These are phyloP conservation scores for Pogonus chalceus DNA, from an alignment of 1,140 invertebrate species.

Conservation along the genomic window DNA sequence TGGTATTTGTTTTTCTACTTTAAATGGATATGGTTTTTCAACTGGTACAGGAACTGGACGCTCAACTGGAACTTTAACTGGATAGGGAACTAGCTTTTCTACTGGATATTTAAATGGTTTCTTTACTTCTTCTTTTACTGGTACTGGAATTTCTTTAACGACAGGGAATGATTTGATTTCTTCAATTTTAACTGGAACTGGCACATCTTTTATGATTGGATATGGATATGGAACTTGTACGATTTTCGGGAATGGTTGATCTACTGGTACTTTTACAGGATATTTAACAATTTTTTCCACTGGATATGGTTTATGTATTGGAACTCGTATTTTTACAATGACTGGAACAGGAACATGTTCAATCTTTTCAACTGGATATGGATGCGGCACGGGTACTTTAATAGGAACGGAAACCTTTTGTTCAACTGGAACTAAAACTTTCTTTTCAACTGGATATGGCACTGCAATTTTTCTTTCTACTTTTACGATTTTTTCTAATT, in stretches of 20 bases:
- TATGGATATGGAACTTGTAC: slow-evolving; percentile 33
- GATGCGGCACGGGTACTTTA: slow-evolving; percentile 50
- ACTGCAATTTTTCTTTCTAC: slow-evolving; percentile 34
- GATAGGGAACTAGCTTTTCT: slow-evolving; percentile 34
- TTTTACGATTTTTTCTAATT: neutral
- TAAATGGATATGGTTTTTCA: slow-evolving; percentile 33
- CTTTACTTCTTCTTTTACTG: slow-evolving; percentile 46
- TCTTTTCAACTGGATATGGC: slow-evolving; percentile 38
- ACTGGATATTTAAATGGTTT: slow-evolving; percentile 42
- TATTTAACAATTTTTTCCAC: slow-evolving; percentile 49
- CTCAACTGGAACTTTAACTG: slow-evolving; percentile 45
- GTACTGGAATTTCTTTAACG: slow-evolving; percentile 44
- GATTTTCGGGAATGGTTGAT: slow-evolving; percentile 38
- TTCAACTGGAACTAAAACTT: slow-evolving; percentile 42
- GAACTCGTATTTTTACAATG: slow-evolving; percentile 50
- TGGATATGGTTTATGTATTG: slow-evolving; percentile 50
- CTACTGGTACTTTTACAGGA: slow-evolving; percentile 39
- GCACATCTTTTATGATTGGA: slow-evolving; percentile 43
- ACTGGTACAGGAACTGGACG: slow-evolving; percentile 48
- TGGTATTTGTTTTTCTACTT: slow-evolving; percentile 44
- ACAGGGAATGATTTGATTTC: slow-evolving; percentile 41
- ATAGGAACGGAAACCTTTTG: slow-evolving; percentile 53
- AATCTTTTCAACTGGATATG: slow-evolving; percentile 49
- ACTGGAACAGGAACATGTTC: slow-evolving; percentile 48
- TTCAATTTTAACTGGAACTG: slow-evolving; percentile 45